Percentiles rank a stretch among this genome's conserved stretches.
phyloP scores from a whole-genome alignment of 2,888 invertebrate species.

The Chirona hameri region DNA sequence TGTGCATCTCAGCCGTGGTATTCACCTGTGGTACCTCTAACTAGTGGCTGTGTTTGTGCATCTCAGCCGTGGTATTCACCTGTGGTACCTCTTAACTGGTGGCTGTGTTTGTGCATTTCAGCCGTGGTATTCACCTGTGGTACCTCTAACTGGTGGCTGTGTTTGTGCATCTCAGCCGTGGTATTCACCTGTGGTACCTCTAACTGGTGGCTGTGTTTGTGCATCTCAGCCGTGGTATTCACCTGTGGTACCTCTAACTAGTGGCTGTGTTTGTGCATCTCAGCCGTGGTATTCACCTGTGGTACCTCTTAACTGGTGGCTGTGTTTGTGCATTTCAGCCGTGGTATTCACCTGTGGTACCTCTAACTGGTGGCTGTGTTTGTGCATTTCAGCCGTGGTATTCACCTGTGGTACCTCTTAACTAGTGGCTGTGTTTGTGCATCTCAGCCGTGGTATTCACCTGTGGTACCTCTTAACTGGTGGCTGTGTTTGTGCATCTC shows the following conservation, averaged over 20 bases:
- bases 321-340: too few species aligned
- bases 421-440: too few species aligned
- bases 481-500: too few species aligned
- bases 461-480: too few species aligned
- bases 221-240: slow-evolving; percentile 56
- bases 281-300: slow-evolving; percentile 58
- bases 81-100: too few species aligned
- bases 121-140: slow-evolving; percentile 58
- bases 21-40: slow-evolving; percentile 64
- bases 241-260: slow-evolving; percentile 64
- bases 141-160: too few species aligned
- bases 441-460: slow-evolving; percentile 56
- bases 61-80: slow-evolving; percentile 56
- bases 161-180: slow-evolving; percentile 55
- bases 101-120: too few species aligned
- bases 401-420: slow-evolving; percentile 64
- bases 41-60: too few species aligned
- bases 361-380: too few species aligned
- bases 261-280: too few species aligned
- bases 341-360: slow-evolving; percentile 61
- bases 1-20: slow-evolving; percentile 55
- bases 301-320: too few species aligned
- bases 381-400: slow-evolving; percentile 55
- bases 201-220: too few species aligned
- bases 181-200: slow-evolving; percentile 62